Evolutionary conservation across 37 sponge, comb jelly and placozoan species (phyloP).

Genomic region (Axinella damicornis): DNA sequence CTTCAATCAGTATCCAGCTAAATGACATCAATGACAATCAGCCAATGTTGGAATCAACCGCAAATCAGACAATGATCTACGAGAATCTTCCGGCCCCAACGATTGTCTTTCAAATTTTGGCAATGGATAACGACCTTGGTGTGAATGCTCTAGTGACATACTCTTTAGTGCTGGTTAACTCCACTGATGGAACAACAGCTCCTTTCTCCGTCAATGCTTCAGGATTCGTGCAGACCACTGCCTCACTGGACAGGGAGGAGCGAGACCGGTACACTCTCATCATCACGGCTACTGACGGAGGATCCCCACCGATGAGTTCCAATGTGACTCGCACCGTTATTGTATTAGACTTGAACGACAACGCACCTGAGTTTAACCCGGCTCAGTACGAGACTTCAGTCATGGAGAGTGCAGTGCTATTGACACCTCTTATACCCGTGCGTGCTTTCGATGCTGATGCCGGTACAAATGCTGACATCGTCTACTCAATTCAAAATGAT

Average conservation of each 20-base stretch:
- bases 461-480: constrained; percentile 33
- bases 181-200: not conserved
- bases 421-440: not conserved
- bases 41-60: constrained; percentile 29
- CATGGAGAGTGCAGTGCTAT: constrained; percentile 5
- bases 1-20: constrained; percentile 17
- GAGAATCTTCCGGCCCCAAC: constrained; percentile 3
- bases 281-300: constrained; percentile 54
- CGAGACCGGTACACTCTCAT: not conserved
- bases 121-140: constrained; percentile 52
- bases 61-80: not conserved
- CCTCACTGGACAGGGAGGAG: constrained; percentile 48
- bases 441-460: constrained; percentile 53
- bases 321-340: not conserved
- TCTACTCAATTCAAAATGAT: constrained; percentile 21
- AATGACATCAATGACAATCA: constrained; percentile 74
- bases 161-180: not conserved
- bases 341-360: constrained; percentile 78
- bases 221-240: constrained; percentile 26
- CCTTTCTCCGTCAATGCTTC: constrained; percentile 22
- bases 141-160: constrained; percentile 17
- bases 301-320: constrained; percentile 14
- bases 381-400: constrained; percentile 7
- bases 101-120: not conserved
- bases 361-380: constrained; percentile 63